phyloP scores from a whole-genome alignment of 1,140 invertebrate species.

The Homarus americanus region DNA sequence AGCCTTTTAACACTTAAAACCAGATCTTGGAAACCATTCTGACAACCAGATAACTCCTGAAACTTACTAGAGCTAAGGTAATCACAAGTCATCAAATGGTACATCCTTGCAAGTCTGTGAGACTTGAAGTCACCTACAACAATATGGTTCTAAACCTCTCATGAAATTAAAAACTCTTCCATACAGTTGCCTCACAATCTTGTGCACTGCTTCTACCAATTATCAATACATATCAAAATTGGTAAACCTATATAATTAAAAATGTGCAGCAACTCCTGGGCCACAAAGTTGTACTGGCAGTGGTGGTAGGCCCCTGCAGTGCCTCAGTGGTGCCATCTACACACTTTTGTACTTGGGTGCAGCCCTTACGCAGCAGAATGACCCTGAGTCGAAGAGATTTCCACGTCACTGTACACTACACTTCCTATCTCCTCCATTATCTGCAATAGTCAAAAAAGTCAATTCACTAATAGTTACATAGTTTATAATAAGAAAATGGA shows the following conservation, averaged over 20 bases:
- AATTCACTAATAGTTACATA: too few species aligned
- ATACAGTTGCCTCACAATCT: neutral
- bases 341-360: slow-evolving; percentile 43
- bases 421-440: slow-evolving; percentile 30
- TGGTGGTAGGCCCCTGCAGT: slow-evolving; percentile 5
- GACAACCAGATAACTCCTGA: neutral
- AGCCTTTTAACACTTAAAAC: neutral
- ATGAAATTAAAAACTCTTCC: neutral
- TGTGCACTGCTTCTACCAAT: neutral
- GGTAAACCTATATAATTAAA: slow-evolving; percentile 17
- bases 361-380: slow-evolving; percentile 37
- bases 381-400: slow-evolving; percentile 40
- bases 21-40: slow-evolving; percentile 5
- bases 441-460: slow-evolving; percentile 11
- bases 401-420: slow-evolving; percentile 46
- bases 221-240: slow-evolving; percentile 1
- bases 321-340: slow-evolving; percentile 20
- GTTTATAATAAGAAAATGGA: too few species aligned
- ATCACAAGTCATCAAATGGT: neutral
- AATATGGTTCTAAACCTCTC: neutral
- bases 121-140: neutral
- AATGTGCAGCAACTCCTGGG: slow-evolving; percentile 29
- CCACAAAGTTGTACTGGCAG: slow-evolving; percentile 38
- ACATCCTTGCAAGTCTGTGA: neutral
- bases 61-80: neutral